A percentile compares a stretch with the other conserved stretches of the same genome.
Evolutionary conservation across 2,797 vertebrate genomes (phyloP).

Genomic region (Amniataba percoides): DNA sequence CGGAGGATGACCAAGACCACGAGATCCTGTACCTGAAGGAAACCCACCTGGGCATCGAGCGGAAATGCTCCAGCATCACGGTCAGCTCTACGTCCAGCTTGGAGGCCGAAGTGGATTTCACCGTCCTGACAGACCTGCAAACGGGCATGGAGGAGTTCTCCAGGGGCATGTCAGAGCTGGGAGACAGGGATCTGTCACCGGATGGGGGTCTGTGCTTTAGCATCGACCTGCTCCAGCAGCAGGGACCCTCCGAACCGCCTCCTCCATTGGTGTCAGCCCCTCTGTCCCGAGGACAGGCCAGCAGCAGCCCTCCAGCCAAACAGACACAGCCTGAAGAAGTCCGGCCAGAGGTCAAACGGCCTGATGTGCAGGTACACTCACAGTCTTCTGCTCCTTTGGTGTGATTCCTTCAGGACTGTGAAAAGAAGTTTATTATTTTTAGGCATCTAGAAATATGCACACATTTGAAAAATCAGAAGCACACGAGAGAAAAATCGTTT

Average conservation of each 20-base stretch:
- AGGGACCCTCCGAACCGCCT: conserved; percentile 59
- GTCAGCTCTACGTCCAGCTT: conserved; percentile 98
- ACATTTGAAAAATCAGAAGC: neutral
- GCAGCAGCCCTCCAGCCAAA: conserved; percentile 77
- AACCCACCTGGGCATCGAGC: conserved; percentile 95
- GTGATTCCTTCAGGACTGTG: conserved; percentile 1
- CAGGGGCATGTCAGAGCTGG: conserved; percentile 86
- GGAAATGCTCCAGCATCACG: conserved; percentile 97
- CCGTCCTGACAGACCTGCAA: conserved; percentile 95
- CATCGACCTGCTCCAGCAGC: conserved; percentile 84
- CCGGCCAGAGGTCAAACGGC: conserved; percentile 72
- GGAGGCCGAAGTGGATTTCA: conserved; percentile 98
- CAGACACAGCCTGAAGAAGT: conserved; percentile 69
- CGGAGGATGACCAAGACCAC: conserved; percentile 94
- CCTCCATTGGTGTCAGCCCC: conserved; percentile 67
- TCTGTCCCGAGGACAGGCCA: conserved; percentile 50
- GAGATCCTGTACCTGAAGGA: conserved; percentile 94
- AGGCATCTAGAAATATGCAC: conserved; percentile 30
- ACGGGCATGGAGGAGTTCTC: conserved; percentile 98
- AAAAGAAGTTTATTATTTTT: conserved; percentile 15
- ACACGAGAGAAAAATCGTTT: neutral
- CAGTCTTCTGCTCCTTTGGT: neutral
- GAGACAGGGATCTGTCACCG: conserved; percentile 86
- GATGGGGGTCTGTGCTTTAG: conserved; percentile 91
- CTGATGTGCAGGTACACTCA: conserved; percentile 73